These are phyloP conservation scores for Porites evermanni DNA, from an alignment of 92 coral and sea anemone species.

Conservation along the genomic window DNA sequence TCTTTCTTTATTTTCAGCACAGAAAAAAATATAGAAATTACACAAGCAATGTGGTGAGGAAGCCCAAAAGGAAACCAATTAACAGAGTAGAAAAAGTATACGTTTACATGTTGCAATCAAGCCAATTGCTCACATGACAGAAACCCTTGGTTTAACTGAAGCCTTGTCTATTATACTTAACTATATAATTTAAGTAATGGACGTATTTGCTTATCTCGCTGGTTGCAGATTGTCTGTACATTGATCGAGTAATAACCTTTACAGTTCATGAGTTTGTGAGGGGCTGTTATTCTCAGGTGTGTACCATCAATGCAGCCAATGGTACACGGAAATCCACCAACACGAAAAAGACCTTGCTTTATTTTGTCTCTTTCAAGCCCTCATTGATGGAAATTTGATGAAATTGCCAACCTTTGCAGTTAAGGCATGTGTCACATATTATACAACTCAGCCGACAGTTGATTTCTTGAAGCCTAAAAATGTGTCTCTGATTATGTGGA, in stretches of 20 bases:
- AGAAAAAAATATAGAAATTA: too few relatives aligned
- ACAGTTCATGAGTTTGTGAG: constrained; percentile 33
- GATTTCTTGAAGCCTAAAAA: constrained; percentile 43
- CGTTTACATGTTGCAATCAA: too few relatives aligned
- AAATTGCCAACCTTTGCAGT: constrained; percentile 31
- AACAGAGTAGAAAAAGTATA: too few relatives aligned
- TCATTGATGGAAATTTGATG: constrained; percentile 17
- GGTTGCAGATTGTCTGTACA: constrained; percentile 42
- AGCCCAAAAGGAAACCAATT: too few relatives aligned
- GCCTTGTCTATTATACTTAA: too few relatives aligned
- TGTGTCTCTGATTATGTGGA: constrained; percentile 63
- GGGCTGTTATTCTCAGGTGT: constrained; percentile 31
- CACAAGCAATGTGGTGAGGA: too few relatives aligned
- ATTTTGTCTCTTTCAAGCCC: constrained; percentile 16
- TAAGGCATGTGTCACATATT: constrained; percentile 34
- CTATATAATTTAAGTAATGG: too few relatives aligned
- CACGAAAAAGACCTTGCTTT: constrained; percentile 23
- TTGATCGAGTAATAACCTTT: constrained; percentile 46
- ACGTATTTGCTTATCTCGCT: constrained; percentile 27
- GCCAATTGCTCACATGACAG: too few relatives aligned
- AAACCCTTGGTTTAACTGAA: too few relatives aligned
- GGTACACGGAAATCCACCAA: constrained; percentile 43
- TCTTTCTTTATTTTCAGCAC: too few relatives aligned
- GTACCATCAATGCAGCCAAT: constrained; percentile 37
- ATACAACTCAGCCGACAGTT: constrained; percentile 58